These are phyloP conservation scores for Arctopsyche grandis DNA, from an alignment of 1,140 invertebrate genomes.

Conservation along the genomic window DNA sequence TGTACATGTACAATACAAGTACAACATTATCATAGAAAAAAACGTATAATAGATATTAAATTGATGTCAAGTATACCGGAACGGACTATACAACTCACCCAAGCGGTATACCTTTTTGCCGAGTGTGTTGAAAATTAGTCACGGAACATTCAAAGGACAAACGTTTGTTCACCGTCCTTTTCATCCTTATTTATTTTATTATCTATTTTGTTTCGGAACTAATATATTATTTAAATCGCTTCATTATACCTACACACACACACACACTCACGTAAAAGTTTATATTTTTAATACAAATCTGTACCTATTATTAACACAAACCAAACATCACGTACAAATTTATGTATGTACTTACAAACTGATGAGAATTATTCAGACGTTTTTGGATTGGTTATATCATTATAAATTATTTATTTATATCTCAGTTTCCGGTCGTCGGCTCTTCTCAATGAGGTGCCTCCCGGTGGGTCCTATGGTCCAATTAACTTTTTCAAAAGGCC, in stretches of 20 bases:
- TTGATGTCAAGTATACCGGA: too few species aligned
- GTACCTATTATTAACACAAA: too few species aligned
- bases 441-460: background rate
- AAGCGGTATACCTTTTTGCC: constrained; percentile 35
- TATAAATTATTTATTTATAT: too few species aligned
- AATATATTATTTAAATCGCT: constrained; percentile 23
- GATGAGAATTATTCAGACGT: too few species aligned
- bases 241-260: constrained; percentile 14
- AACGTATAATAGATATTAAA: too few species aligned
- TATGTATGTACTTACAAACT: too few species aligned
- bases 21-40: too few species aligned
- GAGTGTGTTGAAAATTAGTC: constrained; percentile 41
- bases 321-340: too few species aligned
- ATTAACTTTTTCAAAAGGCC: constrained; percentile 11
- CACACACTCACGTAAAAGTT: background rate
- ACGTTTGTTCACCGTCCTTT: constrained; percentile 33
- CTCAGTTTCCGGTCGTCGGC: background rate
- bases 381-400: background rate
- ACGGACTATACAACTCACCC: background rate
- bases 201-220: constrained; percentile 36
- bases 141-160: constrained; percentile 42
- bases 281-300: background rate
- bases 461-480: background rate
- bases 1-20: too few species aligned
- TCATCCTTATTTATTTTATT: constrained; percentile 39